Evolutionary conservation across 2,888 invertebrate species (phyloP).

Genomic region (Apomyelois bistriatella): DNA sequence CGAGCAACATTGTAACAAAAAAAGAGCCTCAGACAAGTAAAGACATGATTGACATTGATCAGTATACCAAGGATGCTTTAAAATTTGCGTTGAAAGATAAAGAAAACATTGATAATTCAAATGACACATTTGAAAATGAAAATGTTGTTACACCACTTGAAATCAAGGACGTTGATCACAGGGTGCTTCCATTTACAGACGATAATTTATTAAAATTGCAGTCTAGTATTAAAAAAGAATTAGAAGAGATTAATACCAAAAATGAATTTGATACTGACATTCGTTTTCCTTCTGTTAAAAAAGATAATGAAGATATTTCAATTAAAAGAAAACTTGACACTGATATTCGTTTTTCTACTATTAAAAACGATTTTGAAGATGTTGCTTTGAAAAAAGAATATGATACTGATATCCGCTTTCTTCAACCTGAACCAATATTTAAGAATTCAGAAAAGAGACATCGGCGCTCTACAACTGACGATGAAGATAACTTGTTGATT

Average conservation of each 20-base stretch:
- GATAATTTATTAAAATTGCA: constrained; percentile 43
- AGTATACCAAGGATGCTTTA: constrained; percentile 76
- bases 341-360: constrained; percentile 55
- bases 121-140: constrained; percentile 55
- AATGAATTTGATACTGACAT: constrained; percentile 70
- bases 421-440: constrained; percentile 68
- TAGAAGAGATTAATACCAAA: constrained; percentile 31
- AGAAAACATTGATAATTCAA: constrained; percentile 67
- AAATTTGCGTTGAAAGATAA: constrained; percentile 73
- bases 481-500: constrained; percentile 79
- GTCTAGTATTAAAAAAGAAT: constrained; percentile 20
- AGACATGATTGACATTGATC: constrained; percentile 75
- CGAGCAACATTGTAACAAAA: constrained; percentile 29
- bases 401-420: constrained; percentile 71
- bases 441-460: constrained; percentile 68
- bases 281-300: constrained; percentile 36
- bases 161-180: constrained; percentile 71
- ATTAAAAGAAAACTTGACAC: constrained; percentile 58
- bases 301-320: constrained; percentile 32
- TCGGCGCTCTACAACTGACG: constrained; percentile 75
- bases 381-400: constrained; percentile 44
- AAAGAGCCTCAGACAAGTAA: constrained; percentile 48
- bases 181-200: constrained; percentile 67
- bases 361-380: constrained; percentile 26
- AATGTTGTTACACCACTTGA: constrained; percentile 46